These are phyloP conservation scores for Protaetia brevitarsis DNA, from an alignment of 1,140 invertebrate genomes.

Conservation along the genomic window DNA sequence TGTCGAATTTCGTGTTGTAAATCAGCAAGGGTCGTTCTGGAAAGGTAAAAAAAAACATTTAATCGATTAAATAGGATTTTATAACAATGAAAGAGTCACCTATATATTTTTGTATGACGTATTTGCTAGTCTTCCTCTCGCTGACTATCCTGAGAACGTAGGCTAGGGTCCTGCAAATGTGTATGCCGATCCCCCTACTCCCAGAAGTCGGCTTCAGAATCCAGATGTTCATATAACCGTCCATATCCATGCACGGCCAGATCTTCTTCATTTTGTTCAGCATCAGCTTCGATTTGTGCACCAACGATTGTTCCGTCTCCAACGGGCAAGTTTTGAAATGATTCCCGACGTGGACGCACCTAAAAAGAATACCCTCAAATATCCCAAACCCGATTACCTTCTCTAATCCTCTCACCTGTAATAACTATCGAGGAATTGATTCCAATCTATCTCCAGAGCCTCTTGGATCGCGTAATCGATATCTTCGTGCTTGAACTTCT, in stretches of 20 bases:
- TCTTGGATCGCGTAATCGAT: constrained; percentile 50
- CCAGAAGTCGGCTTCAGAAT: constrained; percentile 88
- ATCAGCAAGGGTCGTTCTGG: constrained; percentile 78
- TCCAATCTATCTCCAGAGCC: constrained; percentile 61
- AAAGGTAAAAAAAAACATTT: constrained; percentile 38
- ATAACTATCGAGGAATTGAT: constrained; percentile 63
- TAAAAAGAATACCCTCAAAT: neutral
- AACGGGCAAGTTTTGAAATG: constrained; percentile 48
- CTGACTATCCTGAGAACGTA: constrained; percentile 65
- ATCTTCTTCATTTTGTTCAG: constrained; percentile 59
- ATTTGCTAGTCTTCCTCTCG: constrained; percentile 63
- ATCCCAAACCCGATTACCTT: too few relatives aligned
- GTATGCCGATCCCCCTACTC: constrained; percentile 84
- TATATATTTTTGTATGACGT: constrained; percentile 91
- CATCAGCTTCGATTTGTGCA: constrained; percentile 54
- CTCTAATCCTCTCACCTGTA: too few relatives aligned
- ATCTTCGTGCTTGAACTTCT: constrained; percentile 52
- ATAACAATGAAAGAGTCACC: constrained; percentile 52
- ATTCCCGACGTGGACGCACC: constrained; percentile 47
- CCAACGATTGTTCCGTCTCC: constrained; percentile 52
- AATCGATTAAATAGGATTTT: neutral
- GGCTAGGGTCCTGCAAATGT: constrained; percentile 45
- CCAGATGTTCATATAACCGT: constrained; percentile 85
- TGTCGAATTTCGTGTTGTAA: constrained; percentile 89
- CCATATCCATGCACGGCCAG: constrained; percentile 66